Evolutionary conservation across 2,113 vertebrate species (phyloP), one percentile per base, ranked within the genome.

Genomic region (Plecturocebus donacophilus): DNA sequence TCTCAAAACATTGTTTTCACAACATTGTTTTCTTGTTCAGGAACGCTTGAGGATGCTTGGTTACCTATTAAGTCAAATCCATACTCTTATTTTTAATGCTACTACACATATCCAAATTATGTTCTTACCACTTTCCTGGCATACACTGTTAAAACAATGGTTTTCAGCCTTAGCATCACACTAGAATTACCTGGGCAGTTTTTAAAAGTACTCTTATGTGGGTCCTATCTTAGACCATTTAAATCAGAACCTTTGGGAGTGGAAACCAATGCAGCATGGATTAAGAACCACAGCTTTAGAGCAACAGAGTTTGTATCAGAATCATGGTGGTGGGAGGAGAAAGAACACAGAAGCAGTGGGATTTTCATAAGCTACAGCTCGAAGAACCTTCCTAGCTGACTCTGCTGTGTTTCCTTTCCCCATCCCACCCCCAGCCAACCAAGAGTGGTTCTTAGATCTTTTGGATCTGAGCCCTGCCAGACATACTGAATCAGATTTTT

Each of bases 211-310:
- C 4, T 82, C 6, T 21, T 79, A 58, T 32, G 40, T 82, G 40
- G 32, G 35, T 19, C 13, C 81, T 76, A 40, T n/a, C 70, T 87
- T 61, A 87, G 49, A 25, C 47, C 45, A 81, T 13, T 84, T 94
- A 87, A 90, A 80, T 49, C 49, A 91, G 76, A 68, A 42, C 86
- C 38, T 79, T 54, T 91, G 79, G 87, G 91, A 88, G 81, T 71
- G 30, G 47, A 84, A 94, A 47, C 38, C 12, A 54, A 16, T 8
- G 19, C 5, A 40, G 58, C n/a, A 23, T 42, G 64, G n/a, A n/a
- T 40, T 38, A 19, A 35, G 27, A 92, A 76, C 42, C n/a, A 75
- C 11, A 6, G 20, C 68, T 76, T 89, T 56, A 82, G 40, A 82
- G 38, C 42, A 90, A 47, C 20, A 9, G 27, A 21, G 47, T 70